phyloP scores from a whole-genome alignment of 2,888 invertebrate genomes.

The Cepaea hortensis region DNA sequence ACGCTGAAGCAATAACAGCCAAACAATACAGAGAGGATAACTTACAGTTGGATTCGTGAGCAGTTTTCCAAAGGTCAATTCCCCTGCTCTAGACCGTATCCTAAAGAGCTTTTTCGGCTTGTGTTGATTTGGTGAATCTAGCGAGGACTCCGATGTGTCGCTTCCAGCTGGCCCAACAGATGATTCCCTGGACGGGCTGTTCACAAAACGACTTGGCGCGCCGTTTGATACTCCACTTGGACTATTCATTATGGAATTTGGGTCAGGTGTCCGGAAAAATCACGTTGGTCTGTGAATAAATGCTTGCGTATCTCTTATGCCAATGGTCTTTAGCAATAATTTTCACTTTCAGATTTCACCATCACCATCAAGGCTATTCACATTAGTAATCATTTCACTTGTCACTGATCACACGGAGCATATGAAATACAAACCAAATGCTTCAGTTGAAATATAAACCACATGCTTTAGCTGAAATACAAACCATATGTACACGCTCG shows the following conservation, averaged over 20 bases:
- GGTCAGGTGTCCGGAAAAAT: not conserved
- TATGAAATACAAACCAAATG: not conserved
- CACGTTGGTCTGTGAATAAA: not conserved
- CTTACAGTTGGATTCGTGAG: slow-evolving; percentile 54
- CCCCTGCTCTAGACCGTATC: slow-evolving; percentile 54
- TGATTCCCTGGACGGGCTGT: slow-evolving; percentile 41
- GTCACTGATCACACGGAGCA: not conserved
- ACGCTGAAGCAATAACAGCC: not conserved
- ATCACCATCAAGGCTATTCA: not conserved
- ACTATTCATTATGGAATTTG: not conserved
- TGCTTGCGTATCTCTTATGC: not conserved
- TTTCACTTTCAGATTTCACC: not conserved
- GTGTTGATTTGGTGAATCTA: slow-evolving; percentile 38
- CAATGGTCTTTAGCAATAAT: too few species aligned
- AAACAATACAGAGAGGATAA: not conserved
- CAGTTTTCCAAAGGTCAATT: slow-evolving; percentile 57
- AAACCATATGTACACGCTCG: too few species aligned
- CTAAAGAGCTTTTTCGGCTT: slow-evolving; percentile 45
- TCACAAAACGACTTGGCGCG: not conserved
- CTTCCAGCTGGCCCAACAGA: slow-evolving; percentile 43
- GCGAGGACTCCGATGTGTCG: slow-evolving; percentile 43
- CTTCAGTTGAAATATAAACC: too few species aligned
- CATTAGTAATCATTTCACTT: not conserved
- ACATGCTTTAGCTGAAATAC: too few species aligned
- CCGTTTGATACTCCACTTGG: slow-evolving; percentile 5